A percentile compares a stretch with the other conserved stretches of the same genome.
phyloP scores from a whole-genome alignment of 92 coral and sea anemone genomes.

The Porites rus region DNA sequence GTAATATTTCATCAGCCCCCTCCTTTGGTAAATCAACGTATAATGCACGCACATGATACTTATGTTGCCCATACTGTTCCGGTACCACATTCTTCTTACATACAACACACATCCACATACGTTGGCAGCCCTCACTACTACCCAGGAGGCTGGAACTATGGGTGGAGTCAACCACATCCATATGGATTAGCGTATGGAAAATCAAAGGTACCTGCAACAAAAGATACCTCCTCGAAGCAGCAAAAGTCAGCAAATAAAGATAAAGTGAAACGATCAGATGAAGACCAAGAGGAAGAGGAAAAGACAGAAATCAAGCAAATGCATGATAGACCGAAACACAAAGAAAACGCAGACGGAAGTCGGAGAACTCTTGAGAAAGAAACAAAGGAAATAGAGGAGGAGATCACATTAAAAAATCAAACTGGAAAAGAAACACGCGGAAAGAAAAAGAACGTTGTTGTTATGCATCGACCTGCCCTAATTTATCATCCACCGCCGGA shows the following conservation, averaged over 20 bases:
- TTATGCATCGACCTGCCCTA: constrained; percentile 91
- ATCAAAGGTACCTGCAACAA: constrained; percentile 58
- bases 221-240: neutral
- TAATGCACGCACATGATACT: constrained; percentile 86
- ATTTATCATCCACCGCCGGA: constrained; percentile 98
- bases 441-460: constrained; percentile 81
- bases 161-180: constrained; percentile 38
- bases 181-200: constrained; percentile 55
- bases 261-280: constrained; percentile 38
- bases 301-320: constrained; percentile 18
- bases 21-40: constrained; percentile 89
- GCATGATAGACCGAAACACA: neutral
- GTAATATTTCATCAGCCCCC: constrained; percentile 97
- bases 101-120: constrained; percentile 76
- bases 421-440: constrained; percentile 43
- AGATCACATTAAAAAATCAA: constrained; percentile 16
- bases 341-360: constrained; percentile 12
- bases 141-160: constrained; percentile 75
- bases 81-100: constrained; percentile 71
- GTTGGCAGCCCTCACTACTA: constrained; percentile 83
- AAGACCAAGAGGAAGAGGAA: constrained; percentile 4
- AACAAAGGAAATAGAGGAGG: constrained; percentile 26
- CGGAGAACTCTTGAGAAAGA: constrained; percentile 47
- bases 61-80: constrained; percentile 80
- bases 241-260: constrained; percentile 19